Percentiles rank a stretch among this genome's conserved stretches.
Evolutionary conservation across 2,113 vertebrate genomes (phyloP).

Genomic region (Brachypteracias leptosomus): DNA sequence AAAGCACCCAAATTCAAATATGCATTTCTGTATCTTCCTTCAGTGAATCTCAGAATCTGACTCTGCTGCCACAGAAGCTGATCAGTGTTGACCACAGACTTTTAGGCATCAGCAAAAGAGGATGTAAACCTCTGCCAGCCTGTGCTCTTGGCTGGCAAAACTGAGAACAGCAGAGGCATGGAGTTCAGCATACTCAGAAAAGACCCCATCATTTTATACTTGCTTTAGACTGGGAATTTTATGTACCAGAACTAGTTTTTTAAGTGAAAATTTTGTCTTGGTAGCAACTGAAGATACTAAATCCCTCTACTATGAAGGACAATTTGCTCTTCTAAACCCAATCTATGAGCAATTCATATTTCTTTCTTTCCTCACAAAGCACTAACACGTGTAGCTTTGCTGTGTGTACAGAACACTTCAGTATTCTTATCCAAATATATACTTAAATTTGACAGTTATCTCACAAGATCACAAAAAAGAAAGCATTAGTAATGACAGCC

Average conservation of each 20-base stretch:
- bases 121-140: not conserved
- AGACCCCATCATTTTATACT: not conserved
- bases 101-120: not conserved
- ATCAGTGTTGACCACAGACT: not conserved
- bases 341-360: not conserved
- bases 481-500: not conserved
- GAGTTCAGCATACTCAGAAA: not conserved
- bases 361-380: not conserved
- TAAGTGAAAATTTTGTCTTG: not conserved
- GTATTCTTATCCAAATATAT: not conserved
- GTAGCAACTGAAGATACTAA: not conserved
- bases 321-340: not conserved
- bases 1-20: not conserved
- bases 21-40: not conserved
- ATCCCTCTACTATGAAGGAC: not conserved
- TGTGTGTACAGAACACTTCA: rapidly evolving
- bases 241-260: not conserved
- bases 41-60: not conserved
- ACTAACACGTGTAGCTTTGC: too few relatives aligned
- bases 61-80: not conserved
- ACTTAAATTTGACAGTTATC: not conserved
- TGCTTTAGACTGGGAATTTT: not conserved
- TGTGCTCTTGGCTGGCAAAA: not conserved
- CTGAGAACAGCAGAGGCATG: not conserved
- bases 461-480: not conserved